Evolutionary conservation across 2,113 vertebrate species (phyloP).

Genomic region (Albula goreensis): DNA sequence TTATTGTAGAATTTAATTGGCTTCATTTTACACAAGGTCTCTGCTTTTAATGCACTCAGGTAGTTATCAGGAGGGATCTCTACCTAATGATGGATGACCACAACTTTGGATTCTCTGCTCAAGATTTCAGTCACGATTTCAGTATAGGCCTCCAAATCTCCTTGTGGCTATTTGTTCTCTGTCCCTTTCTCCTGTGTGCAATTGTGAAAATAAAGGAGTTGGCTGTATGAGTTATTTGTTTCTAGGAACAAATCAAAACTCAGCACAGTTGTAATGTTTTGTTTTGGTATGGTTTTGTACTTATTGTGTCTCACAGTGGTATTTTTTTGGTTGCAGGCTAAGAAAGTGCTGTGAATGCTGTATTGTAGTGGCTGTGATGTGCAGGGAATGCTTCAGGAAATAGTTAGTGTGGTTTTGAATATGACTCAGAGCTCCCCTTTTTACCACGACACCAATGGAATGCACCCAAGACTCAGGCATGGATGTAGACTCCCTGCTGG

Average conservation of each 20-base stretch:
- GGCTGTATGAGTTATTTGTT: constrained; percentile 1
- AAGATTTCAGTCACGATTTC: neutral
- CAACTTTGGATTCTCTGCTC: neutral
- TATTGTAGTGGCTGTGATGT: neutral
- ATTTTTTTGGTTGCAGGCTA: neutral
- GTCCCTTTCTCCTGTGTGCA: neutral
- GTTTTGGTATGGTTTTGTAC: neutral
- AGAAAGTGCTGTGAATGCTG: neutral
- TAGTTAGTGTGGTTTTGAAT: neutral
- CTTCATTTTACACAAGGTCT: neutral
- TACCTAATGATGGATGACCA: neutral
- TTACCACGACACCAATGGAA: neutral
- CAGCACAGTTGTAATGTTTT: neutral
- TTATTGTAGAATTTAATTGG: neutral
- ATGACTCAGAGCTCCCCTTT: neutral
- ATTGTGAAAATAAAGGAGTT: neutral
- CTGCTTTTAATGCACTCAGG: neutral
- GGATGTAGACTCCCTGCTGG: neutral
- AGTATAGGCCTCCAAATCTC: neutral
- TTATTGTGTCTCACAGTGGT: neutral
- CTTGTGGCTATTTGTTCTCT: constrained; percentile 17
- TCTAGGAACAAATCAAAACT: neutral
- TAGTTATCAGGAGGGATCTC: no score
- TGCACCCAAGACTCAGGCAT: neutral
- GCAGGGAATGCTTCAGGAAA: neutral